Base-by-base conservation (phyloP, 2,888 invertebrate species). In the Melieria omissa region DNA sequence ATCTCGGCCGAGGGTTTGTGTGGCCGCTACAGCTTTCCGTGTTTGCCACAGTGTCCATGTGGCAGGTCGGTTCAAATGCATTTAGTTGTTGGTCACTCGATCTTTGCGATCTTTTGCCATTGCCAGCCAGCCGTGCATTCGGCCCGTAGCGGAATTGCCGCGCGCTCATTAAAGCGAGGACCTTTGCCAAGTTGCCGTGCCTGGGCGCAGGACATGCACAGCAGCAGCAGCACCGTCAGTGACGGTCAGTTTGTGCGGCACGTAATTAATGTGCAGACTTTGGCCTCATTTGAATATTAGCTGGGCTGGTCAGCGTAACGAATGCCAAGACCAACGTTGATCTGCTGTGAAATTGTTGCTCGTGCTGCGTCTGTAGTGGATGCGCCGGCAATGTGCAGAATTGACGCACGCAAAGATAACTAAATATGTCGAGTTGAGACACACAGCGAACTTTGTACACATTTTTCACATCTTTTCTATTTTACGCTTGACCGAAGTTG, bases 381-480 rank as follows among this genome's bases (percentile, higher is more conserved):
- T 7, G 5, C 65, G 14, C 4, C 72, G 44, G 14, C 63, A 16
- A 44, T 49, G 58, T 55, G 68, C 66, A 70, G 69, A 60, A 58
- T 29, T 29, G 29, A 29, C 29, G 29, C 29, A 29, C 2, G 29
- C 2, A 29, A 29, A 29, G 2, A 29, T 29, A 29, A 29, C 29
- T 29, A 16, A 16, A 16, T 16, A 16, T 16, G 16, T 16, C 1
- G 16, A 16, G 16, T 16, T 16, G 16, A 16, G 16, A 16, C 16
- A 3, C 29, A 29, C 29, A 29, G 29, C 29, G 29, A 29, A 29
- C 29, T 29, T 29, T 29, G 29, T 29, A 29, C 29, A 68, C 69
- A 74, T 75, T 74, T 74, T 73, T 72, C 75, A 75, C 75, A 77
- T 77, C 76, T 72, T 77, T 69, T 75, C 73, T 70, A 73, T 70